Percentiles rank a stretch among this genome's conserved stretches.
phyloP scores from a whole-genome alignment of 2,888 invertebrate genomes.

The Acanthosoma haemorrhoidale region DNA sequence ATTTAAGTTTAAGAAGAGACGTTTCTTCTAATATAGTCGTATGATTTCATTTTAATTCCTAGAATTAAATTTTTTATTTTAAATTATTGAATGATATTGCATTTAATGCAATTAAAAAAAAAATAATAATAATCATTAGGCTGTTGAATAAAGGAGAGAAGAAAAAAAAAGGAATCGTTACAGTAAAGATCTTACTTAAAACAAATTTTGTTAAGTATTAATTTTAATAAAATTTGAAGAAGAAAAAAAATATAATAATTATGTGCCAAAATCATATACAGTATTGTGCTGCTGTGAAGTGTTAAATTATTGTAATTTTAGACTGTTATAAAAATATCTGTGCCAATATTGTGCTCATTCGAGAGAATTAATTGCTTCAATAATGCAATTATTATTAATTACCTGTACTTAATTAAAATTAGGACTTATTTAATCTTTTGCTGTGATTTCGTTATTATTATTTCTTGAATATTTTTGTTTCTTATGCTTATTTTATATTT shows the following conservation, averaged over 20 bases:
- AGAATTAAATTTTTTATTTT: neutral
- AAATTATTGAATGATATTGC: neutral
- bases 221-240: slow-evolving; percentile 15
- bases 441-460: slow-evolving; percentile 36
- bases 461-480: slow-evolving; percentile 16
- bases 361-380: slow-evolving; percentile 27
- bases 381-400: slow-evolving; percentile 33
- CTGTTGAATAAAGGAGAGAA: slow-evolving; percentile 30
- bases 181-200: slow-evolving; percentile 13
- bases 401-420: slow-evolving; percentile 17
- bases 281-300: slow-evolving; percentile 38
- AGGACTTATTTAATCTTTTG: slow-evolving; percentile 30
- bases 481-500: slow-evolving; percentile 23
- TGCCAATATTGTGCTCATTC: slow-evolving; percentile 38
- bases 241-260: slow-evolving; percentile 9
- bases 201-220: slow-evolving; percentile 21
- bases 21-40: too few relatives aligned
- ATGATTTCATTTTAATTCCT: neutral
- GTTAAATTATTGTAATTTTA: slow-evolving; percentile 38
- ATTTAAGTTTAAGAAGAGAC: too few relatives aligned
- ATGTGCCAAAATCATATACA: slow-evolving; percentile 38
- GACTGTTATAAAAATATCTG: slow-evolving; percentile 31
- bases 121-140: slow-evolving; percentile 16
- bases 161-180: slow-evolving; percentile 19
- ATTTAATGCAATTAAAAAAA: slow-evolving; percentile 15